Conservation (phyloP, 2,888 invertebrate species). For the Mayetiola destructor region DNA sequence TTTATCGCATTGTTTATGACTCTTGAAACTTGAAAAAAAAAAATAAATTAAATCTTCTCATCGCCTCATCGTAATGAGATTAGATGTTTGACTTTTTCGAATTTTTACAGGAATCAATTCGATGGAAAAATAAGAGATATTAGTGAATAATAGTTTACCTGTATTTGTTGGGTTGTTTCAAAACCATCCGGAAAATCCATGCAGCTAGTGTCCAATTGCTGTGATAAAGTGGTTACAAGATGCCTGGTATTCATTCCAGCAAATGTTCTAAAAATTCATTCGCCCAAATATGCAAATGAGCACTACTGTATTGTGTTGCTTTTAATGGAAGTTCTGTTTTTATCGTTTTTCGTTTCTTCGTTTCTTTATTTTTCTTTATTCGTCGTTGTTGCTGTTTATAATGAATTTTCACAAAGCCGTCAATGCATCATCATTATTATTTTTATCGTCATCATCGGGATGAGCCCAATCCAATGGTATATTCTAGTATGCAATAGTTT, state of each 20-base stretch:
- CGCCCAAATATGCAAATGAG: too few species aligned
- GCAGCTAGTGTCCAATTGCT: constrained; percentile 31
- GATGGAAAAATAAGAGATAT: background rate
- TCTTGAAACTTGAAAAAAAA: background rate
- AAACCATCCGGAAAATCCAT: constrained; percentile 27
- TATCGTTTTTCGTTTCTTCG: background rate
- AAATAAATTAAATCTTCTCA: background rate
- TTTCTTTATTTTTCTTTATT: background rate
- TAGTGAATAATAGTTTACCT: constrained; percentile 22
- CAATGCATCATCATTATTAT: too few species aligned
- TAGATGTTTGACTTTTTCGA: background rate
- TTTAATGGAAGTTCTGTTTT: background rate
- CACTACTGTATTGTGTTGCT: too few species aligned
- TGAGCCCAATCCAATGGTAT: too few species aligned
- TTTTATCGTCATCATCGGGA: too few species aligned
- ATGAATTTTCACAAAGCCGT: too few species aligned
- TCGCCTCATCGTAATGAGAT: background rate
- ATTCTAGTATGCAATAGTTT: too few species aligned
- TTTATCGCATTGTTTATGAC: background rate
- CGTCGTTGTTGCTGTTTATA: background rate
- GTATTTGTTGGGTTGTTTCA: constrained; percentile 28
- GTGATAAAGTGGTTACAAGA: constrained; percentile 31
- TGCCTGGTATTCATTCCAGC: constrained; percentile 23
- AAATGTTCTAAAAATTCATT: background rate
- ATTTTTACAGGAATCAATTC: background rate